Evolutionary conservation across 2,113 vertebrate species (phyloP), one percentile per base, ranked within the genome.

Genomic region (Alectura lathami): DNA sequence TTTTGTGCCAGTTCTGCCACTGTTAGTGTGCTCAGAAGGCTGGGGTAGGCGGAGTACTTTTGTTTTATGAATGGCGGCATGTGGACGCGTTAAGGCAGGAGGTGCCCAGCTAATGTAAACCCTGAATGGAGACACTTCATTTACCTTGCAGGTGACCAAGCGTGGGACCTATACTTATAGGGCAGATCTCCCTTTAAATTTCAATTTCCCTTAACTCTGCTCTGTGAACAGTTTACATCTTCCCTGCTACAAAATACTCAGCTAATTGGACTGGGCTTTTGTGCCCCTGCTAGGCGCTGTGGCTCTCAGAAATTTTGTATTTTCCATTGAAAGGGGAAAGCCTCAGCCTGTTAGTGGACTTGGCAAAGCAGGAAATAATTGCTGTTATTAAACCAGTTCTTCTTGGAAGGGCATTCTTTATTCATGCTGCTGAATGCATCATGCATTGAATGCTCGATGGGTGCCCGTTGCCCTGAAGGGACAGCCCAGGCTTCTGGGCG

Each of bases 311-410:
- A 15, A 1, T 16, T 9, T 32, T 42, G 50, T 64, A 11, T 76
- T 89, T 94, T 59, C 27, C 8, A 13, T 74, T 63, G 56, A 48
- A 80, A 83, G 5, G 9, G 79, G 74, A 40, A 67, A 38, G 2
- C 2, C 36, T 54, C 11, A 20, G 67, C 89, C 18, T 91, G 29
- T 45, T 77, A 40, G 38, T 21, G 24, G 89, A 43, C 9, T 87
- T 83, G 29, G 29, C 43, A 94, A 82, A 79, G 21, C n/a, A 95
- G 68, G 95, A 93, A 89, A 88, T 29, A 83, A 70, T 93, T 51
- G 26, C 16, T 67, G 48, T 82, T 78, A 29, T 40, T 73, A 67
- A 93, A 72, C 84, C 14, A 40, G 0, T 47, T 83, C 64, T 88
- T 67, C 73, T 22, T 74, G 38, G 50, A 48, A 82, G 62, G 17